These are phyloP conservation scores for Schizaphis graminum DNA, from an alignment of 2,888 invertebrate species.

Conservation along the genomic window DNA sequence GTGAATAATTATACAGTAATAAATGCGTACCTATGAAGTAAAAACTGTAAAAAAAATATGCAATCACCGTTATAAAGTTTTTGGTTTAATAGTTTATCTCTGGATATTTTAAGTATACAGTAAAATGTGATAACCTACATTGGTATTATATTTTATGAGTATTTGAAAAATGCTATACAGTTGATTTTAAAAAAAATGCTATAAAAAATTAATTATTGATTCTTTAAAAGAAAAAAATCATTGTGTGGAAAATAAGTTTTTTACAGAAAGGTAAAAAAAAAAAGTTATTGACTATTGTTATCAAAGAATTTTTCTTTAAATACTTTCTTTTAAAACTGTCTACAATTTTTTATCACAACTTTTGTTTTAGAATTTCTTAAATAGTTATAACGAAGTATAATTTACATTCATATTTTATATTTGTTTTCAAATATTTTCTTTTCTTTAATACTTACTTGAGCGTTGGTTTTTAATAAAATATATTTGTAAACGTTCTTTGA, in stretches of 20 bases:
- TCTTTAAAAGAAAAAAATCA: neutral
- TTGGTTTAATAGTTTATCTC: neutral
- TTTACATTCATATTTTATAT: neutral
- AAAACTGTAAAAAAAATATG: neutral
- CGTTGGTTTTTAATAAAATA: slow-evolving; percentile 99
- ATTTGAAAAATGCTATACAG: neutral
- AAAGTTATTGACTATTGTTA: neutral
- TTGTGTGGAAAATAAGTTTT: neutral
- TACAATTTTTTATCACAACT: neutral
- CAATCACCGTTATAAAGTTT: neutral
- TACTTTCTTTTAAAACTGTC: neutral
- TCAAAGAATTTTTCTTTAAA: neutral
- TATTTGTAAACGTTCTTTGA: slow-evolving; percentile 97
- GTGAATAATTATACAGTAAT: neutral
- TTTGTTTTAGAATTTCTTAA: neutral
- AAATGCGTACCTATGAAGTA: neutral
- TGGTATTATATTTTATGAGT: neutral
- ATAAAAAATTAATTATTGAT: neutral
- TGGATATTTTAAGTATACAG: neutral
- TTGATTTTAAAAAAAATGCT: neutral
- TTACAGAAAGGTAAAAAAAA: neutral
- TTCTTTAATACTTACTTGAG: slow-evolving; percentile 87
- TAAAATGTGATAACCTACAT: neutral
- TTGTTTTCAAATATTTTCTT: neutral
- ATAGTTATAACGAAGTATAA: neutral